phyloP scores from a whole-genome alignment of 2,113 vertebrate species.

The Anser cygnoides region DNA sequence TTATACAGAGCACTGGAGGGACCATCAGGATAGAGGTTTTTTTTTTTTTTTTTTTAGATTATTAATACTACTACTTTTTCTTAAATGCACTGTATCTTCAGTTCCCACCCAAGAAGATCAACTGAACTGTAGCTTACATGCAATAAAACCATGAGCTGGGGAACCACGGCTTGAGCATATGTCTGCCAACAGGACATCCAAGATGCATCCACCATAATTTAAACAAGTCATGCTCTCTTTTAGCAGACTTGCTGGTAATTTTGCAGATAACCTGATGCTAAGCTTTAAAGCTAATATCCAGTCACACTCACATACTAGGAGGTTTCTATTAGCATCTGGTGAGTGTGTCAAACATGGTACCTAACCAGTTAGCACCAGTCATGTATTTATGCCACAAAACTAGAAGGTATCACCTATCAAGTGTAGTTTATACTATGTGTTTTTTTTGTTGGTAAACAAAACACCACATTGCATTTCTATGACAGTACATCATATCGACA shows the following conservation, averaged over 20 bases:
- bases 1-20: background rate
- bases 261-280: background rate
- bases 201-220: background rate
- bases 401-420: background rate
- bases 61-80: background rate
- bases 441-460: background rate
- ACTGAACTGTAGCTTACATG: background rate
- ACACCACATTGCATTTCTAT: background rate
- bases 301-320: background rate
- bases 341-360: background rate
- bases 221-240: background rate
- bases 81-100: background rate
- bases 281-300: background rate
- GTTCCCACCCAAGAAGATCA: background rate
- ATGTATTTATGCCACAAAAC: background rate
- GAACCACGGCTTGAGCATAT: background rate
- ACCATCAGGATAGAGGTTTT: background rate
- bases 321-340: background rate
- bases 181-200: background rate
- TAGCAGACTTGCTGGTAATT: background rate
- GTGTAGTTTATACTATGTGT: fast-evolving
- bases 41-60: background rate
- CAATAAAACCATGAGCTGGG: background rate
- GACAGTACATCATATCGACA: background rate
- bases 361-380: background rate